Evolutionary conservation across 2,113 vertebrate species (phyloP), one percentile per base, ranked within the genome.

Genomic region (Macroglossus sobrinus): DNA sequence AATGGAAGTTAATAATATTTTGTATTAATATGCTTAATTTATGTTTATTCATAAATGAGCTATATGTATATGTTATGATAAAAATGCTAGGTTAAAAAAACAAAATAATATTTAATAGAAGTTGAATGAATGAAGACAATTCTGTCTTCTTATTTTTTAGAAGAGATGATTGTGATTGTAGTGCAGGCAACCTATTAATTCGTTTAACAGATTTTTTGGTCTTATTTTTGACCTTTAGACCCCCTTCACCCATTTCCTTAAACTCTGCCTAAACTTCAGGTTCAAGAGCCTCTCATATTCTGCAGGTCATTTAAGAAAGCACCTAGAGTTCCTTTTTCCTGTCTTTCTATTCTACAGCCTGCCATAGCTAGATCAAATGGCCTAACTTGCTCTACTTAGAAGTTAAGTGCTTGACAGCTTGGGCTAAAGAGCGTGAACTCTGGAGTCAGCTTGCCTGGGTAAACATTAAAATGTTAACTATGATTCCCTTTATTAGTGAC

Each of bases 31-130:
- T 43, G 35, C 21, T 87, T 76, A 94, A 40, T 8, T 89, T 82
- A 64, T 85, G n/a, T 38, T 79, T 80, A 92, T 63, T 84, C n/a
- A 69, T 80, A 84, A 24, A 50, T 35, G 40, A 91, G 33, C 43
- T 89, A 3, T 45, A 55, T 45, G 45, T n/a, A n/a, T 81, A 66
- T 21, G 43, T 72, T 71, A 76, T 21, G 4, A 91, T 78, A 68
- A 88, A 88, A 19, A 71, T 28, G 2, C 13, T 40, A 68, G 45
- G 22, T 38, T 86, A 22, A 61, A 78, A 72, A 82, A 55, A 57
- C 43, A 53, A 87, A 68, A 53, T 93, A 72, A 72, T 93, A 90
- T 66, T 89, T 35, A 66, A 63, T 93, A 33, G 64, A 87, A 90
- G 57, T 81, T 87, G 45, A 90, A 72, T 59, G 21, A 74, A 21